Base-by-base conservation (phyloP, 2,113 vertebrate species). In the Herpetotheres cachinnans region DNA sequence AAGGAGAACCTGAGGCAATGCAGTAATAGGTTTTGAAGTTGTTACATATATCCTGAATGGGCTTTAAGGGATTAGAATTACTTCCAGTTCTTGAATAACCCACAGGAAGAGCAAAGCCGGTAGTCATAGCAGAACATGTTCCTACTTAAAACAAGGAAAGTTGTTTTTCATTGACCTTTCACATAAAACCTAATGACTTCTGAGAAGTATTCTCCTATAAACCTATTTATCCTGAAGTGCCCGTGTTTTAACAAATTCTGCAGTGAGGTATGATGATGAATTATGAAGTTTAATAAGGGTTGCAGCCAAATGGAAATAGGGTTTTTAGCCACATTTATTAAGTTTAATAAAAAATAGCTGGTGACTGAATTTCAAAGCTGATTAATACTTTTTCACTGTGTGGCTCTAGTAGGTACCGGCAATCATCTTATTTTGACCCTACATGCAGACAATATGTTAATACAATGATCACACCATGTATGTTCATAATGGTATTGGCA, bases 401-500 rank as follows among this genome's bases (percentile, higher is more conserved):
- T 74, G 40, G 49, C 69, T 94, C 47, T 83, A 44, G 32, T 30
- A 32, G 63, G 55, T 71, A 83, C 81, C 77, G 87, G 91, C 44
- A 81, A 27, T 89, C 86, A 90, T 96, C 92, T 83, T 96, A 85
- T 94, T 93, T 91, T 97, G 82, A 93, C 93, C 85, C 79, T 96
- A 70, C 88, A 62, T 84, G 65, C 52, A 92, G 95, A 89, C 73
- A 86, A 69, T 93, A 96, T 96, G 95, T 95, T 95, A 93, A 96
- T 83, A 80, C 90, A 90, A 89, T 96, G 94, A 98, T 98, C 97
- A 94, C 95, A 97, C 96, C 96, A 93, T 98, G 98, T 97, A 97
- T 97, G 97, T 97, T 98, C 97, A 98, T 98, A 96, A 98, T 98
- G 96, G 98, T 98, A 98, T 98, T 98, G 98, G 98, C 98, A 97